Evolutionary conservation across 64 coral and sea anemone species (phyloP).

Genomic region (Pocillopora verrucosa): DNA sequence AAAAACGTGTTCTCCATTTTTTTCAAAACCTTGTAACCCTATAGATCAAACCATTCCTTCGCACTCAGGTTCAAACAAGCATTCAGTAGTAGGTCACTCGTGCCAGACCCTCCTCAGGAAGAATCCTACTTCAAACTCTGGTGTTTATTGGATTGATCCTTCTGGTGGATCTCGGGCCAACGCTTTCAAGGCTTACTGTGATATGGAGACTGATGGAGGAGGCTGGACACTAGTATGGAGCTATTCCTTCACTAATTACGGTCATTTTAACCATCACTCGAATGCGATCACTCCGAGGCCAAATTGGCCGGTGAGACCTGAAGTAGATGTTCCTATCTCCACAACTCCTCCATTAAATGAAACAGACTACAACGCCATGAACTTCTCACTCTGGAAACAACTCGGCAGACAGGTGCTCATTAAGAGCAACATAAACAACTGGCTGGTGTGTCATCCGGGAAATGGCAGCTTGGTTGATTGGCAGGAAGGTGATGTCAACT

Average conservation of each 20-base stretch:
- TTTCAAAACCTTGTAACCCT: too few species aligned
- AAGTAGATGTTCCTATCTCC: background rate
- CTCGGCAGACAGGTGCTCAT: slow-evolving; percentile 49
- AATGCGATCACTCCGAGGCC: slow-evolving; percentile 37
- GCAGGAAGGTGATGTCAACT: slow-evolving; percentile 7
- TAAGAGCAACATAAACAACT: slow-evolving; percentile 27
- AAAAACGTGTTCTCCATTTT: too few species aligned
- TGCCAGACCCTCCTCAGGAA: slow-evolving; percentile 13
- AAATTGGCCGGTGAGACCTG: background rate
- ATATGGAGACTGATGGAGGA: slow-evolving; percentile 7
- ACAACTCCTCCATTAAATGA: slow-evolving; percentile 21
- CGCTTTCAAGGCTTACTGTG: too few species aligned
- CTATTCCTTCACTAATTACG: slow-evolving; percentile 17
- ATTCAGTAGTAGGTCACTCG: background rate
- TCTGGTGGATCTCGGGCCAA: too few species aligned
- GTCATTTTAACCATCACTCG: background rate
- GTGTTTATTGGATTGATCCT: too few species aligned
- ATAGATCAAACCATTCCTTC: too few species aligned
- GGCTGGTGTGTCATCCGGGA: slow-evolving; percentile 1
- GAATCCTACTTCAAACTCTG: background rate
- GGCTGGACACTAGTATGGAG: slow-evolving; percentile 34
- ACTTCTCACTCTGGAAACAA: slow-evolving; percentile 39
- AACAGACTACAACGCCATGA: slow-evolving; percentile 43
- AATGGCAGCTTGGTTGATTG: slow-evolving; percentile 5
- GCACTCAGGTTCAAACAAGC: background rate